A percentile compares a stretch with the other conserved stretches of the same genome.
These are phyloP conservation scores for Tricholauxania praeusta DNA, from an alignment of 2,888 invertebrate species.

Conservation along the genomic window DNA sequence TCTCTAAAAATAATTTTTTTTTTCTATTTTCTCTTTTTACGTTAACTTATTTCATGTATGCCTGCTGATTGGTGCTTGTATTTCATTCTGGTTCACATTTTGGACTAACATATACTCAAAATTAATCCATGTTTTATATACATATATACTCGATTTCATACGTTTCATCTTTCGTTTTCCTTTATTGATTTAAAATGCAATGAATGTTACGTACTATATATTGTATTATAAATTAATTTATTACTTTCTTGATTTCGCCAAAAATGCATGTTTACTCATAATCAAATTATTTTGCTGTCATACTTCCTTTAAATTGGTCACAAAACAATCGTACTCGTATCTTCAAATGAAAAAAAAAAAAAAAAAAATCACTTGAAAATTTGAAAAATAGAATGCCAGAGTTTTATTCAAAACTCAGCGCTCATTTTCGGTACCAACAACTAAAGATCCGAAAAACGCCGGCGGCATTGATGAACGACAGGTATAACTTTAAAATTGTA, in stretches of 20 bases:
- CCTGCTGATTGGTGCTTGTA: conserved; percentile 67
- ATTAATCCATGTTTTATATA: conserved; percentile 7
- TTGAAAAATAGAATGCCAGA: conserved; percentile 71
- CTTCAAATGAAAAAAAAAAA: conserved; percentile 29
- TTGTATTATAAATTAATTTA: conserved; percentile 23
- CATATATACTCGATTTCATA: not conserved
- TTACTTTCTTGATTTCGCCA: not conserved
- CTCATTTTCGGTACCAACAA: conserved; percentile 92
- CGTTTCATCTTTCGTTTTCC: conserved; percentile 13
- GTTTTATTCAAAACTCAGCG: conserved; percentile 92
- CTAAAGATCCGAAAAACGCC: conserved; percentile 77
- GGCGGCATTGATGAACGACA: conserved; percentile 68
- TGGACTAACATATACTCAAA: conserved; percentile 8
- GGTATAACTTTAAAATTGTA: conserved; percentile 55
- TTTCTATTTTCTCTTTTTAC: conserved; percentile 62
- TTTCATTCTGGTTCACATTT: conserved; percentile 41
- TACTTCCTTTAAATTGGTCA: conserved; percentile 26
- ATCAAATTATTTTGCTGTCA: conserved; percentile 23
- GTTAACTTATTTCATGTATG: conserved; percentile 52
- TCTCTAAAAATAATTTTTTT: conserved; percentile 50
- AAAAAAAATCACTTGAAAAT: conserved; percentile 52
- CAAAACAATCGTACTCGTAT: conserved; percentile 8
- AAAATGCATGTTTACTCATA: conserved; percentile 41
- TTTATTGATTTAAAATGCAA: not conserved
- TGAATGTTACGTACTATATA: conserved; percentile 34